Evolutionary conservation across 2,888 invertebrate species (phyloP).

Genomic region (Diploptera punctata): DNA sequence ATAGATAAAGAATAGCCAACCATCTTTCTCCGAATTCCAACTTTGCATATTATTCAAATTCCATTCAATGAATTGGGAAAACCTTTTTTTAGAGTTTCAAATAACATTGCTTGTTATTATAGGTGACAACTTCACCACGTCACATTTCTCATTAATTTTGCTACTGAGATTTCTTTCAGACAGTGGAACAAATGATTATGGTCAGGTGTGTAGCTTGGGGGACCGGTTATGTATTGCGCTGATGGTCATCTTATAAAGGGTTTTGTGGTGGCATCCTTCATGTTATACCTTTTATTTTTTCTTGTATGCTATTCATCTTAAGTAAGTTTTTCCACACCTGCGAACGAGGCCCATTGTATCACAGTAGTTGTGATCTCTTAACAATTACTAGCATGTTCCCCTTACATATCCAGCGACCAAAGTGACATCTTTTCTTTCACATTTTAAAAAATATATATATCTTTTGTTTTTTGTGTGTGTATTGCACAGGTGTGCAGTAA

Average conservation of each 20-base stretch:
- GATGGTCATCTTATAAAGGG: conserved; percentile 3
- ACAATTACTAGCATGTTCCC: not conserved
- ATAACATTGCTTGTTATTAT: too few relatives aligned
- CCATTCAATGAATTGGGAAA: too few relatives aligned
- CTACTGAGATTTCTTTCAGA: not conserved
- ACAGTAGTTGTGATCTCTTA: not conserved
- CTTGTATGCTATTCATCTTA: not conserved
- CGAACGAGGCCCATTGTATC: not conserved
- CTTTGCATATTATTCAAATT: too few relatives aligned
- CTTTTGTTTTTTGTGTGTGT: too few relatives aligned
- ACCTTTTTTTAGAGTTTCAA: too few relatives aligned
- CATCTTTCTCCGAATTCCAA: too few relatives aligned
- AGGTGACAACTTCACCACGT: not conserved
- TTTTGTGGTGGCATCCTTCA: not conserved
- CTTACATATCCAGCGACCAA: not conserved
- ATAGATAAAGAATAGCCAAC: too few relatives aligned
- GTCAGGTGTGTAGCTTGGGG: not conserved
- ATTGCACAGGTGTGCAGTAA: too few relatives aligned
- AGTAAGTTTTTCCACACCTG: conserved; percentile 1
- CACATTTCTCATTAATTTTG: not conserved
- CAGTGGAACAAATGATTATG: not conserved
- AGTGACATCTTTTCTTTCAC: not conserved
- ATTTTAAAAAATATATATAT: too few relatives aligned
- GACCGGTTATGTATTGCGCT: not conserved
- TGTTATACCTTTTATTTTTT: not conserved